A percentile compares a stretch with the other conserved stretches of the same genome.
phyloP scores from a whole-genome alignment of 1,140 invertebrate genomes.

The Zaprionus taronus region DNA sequence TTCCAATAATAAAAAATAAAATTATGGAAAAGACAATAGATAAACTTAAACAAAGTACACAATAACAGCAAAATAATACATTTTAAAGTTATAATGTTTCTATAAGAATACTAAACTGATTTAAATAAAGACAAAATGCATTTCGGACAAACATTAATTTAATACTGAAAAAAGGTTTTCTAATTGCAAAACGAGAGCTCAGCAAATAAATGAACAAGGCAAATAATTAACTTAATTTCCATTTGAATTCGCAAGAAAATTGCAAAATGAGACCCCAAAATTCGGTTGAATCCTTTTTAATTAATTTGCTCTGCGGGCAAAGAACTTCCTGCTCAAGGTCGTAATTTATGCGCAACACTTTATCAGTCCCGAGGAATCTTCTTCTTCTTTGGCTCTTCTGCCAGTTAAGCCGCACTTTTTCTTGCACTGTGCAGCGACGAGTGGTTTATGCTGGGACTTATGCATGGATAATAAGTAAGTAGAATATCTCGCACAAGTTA shows the following conservation, averaged over 20 bases:
- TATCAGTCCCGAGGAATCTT: background rate
- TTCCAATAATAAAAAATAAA: too few species aligned
- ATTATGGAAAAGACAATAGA: too few species aligned
- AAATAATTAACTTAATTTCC: background rate
- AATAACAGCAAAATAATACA: too few species aligned
- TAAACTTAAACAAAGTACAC: too few species aligned
- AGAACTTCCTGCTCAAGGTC: conserved; percentile 4
- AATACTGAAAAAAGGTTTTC: background rate
- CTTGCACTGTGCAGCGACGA: conserved; percentile 4
- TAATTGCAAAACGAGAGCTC: background rate
- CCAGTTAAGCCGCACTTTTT: background rate
- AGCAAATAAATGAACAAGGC: background rate
- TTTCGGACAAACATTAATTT: too few species aligned
- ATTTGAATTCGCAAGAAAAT: background rate
- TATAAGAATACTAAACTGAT: too few species aligned
- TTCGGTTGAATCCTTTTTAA: background rate
- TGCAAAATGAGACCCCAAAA: background rate
- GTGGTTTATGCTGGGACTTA: background rate
- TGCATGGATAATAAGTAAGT: background rate
- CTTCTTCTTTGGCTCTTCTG: background rate
- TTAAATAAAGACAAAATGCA: too few species aligned
- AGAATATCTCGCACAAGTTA: background rate
- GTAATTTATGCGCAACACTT: conserved; percentile 5
- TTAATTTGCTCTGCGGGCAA: background rate
- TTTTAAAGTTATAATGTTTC: too few species aligned